Evolutionary conservation across 2,888 invertebrate species (phyloP).

Genomic region (Pycnomerus fuliginosus): DNA sequence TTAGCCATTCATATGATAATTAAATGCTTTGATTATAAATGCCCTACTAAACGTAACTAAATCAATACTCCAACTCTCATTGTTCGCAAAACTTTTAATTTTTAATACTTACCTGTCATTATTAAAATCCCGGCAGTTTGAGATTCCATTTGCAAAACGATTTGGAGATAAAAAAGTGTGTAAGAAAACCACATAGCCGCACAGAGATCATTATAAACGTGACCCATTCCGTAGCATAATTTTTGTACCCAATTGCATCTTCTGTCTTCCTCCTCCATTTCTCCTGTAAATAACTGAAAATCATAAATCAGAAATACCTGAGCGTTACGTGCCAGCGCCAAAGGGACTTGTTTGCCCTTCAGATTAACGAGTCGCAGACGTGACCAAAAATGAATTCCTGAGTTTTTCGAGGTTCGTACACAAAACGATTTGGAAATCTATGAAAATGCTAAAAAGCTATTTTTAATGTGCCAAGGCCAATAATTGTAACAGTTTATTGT

Average conservation of each 20-base stretch:
- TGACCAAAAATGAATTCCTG: no score
- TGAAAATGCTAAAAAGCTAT: no score
- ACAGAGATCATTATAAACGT: constrained; percentile 88
- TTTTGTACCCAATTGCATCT: constrained; percentile 49
- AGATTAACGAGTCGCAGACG: no score
- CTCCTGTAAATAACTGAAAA: constrained; percentile 5
- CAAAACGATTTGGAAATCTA: no score
- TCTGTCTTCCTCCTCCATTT: constrained; percentile 9
- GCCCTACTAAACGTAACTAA: constrained; percentile 17
- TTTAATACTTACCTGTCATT: constrained; percentile 60
- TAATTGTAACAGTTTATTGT: no score
- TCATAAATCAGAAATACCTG: no score
- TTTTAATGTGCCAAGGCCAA: no score
- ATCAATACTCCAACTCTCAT: constrained; percentile 14
- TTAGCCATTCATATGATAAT: constrained; percentile 21
- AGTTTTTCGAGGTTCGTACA: no score
- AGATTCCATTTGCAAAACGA: constrained; percentile 60
- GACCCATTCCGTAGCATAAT: constrained; percentile 68
- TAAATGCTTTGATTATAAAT: constrained; percentile 13
- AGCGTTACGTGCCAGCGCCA: no score
- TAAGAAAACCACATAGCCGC: constrained; percentile 95
- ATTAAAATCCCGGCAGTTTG: constrained; percentile 65
- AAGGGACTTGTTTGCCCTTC: no score
- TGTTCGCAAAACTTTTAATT: constrained; percentile 10
- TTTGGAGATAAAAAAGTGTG: constrained; percentile 76